Evolutionary conservation across 2,797 vertebrate genomes (phyloP), one percentile per base, ranked within the genome.

Genomic region (Oreochromis mossambicus): DNA sequence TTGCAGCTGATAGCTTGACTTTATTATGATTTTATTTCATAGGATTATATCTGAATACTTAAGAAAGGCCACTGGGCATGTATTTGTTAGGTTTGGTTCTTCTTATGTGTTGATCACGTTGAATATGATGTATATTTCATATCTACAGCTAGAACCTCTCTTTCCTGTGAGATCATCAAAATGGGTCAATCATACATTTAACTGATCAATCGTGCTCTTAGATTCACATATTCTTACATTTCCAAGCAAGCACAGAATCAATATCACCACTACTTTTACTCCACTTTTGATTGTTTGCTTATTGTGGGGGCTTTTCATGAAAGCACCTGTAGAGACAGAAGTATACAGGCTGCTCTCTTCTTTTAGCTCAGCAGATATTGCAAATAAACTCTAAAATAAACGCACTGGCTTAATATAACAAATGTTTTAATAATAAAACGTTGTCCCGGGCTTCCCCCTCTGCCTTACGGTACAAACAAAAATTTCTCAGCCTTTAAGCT

Each of bases 371-470:
- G 3, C 8, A 0, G 56, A 83, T 58, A 70, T 82, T 14, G 52
- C 19, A 61, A 66, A 46, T 50, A 19, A 2, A 75, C 68, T 73
- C 15, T 52, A 15, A 81, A 70, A 78, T 46, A 52, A 83, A 78
- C 5, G 19, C 58, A 68, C 11, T n/a, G 36, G 24, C 50, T 73
- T 56, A 24, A 78, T 66, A 79, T 55, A 46, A n/a, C 58, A 84
- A 17, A 76, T 80, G 11, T 43, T 80, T 55, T 38, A 38, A 79
- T 38, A 66, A 79, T 77, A 78, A 54, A 63, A 77, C 48, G 6
- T 77, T 34, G 43, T 68, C 46, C 41, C 0, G 29, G 38, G 58
- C 19, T 81, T 83, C 73, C 73, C 73, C 32, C 4, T 58, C 13
- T 56, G 26, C 43, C 14, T 19, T 15, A 8, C 8, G 4, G 13